A percentile compares a stretch with the other conserved stretches of the same genome.
Evolutionary conservation across 2,797 vertebrate species (phyloP).

Genomic region (Falco novaeseelandiae): DNA sequence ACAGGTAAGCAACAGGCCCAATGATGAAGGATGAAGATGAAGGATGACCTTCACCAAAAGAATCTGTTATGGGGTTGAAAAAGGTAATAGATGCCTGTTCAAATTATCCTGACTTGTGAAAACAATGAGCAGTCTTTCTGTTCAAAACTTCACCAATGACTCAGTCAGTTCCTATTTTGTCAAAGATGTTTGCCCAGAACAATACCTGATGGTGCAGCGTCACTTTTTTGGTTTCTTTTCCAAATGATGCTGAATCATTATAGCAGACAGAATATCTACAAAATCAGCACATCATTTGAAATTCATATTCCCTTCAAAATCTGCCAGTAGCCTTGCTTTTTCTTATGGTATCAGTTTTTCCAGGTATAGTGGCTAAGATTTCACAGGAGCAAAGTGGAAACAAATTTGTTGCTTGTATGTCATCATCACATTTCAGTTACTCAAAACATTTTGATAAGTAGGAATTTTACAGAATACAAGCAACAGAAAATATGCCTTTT

Average conservation of each 20-base stretch:
- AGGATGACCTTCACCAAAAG: not conserved
- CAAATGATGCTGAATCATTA: not conserved
- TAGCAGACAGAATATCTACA: not conserved
- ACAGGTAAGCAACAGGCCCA: not conserved
- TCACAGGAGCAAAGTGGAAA: not conserved
- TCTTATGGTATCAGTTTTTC: not conserved
- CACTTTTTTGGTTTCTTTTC: not conserved
- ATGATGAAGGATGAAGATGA: too few species aligned
- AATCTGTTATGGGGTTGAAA: not conserved
- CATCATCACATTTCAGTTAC: constrained; percentile 8
- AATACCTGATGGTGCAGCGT: not conserved
- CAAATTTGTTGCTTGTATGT: not conserved
- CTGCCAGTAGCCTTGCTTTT: not conserved
- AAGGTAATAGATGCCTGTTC: not conserved
- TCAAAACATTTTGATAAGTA: constrained; percentile 4
- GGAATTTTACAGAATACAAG: constrained; percentile 13
- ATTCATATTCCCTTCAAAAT: not conserved
- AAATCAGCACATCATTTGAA: not conserved
- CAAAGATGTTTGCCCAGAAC: not conserved
- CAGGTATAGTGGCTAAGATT: not conserved
- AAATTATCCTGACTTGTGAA: not conserved
- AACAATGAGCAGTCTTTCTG: not conserved
- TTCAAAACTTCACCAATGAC: not conserved
- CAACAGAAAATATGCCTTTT: not conserved
- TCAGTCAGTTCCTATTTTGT: constrained; percentile 1